Evolutionary conservation across 1,140 invertebrate species (phyloP), one percentile per base, ranked within the genome.

Genomic region (Drosophila setifemur): DNA sequence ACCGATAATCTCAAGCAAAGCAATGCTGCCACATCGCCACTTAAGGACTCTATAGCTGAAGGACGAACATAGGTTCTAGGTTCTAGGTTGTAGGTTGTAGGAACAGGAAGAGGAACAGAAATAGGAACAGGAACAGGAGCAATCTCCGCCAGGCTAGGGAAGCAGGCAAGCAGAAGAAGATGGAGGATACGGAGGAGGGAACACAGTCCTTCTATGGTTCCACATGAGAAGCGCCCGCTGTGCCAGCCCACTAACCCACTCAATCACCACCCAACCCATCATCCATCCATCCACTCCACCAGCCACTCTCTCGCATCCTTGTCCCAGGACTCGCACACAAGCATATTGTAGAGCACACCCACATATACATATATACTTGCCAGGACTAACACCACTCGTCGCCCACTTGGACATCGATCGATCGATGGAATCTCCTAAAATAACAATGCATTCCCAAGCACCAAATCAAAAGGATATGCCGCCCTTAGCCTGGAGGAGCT

Each of bases 161-260:
- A 18, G 26, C 28, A 7, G 42, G 29, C 25, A 25, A 43, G 54
- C 39, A 44, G 6, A 16, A 26, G 6, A 8, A 21, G 5, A 25
- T 0, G 19, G 19, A 49, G 68, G 61, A 76, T 28, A 23, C 25
- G 52, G 28, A 23, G 40, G 47, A 37, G 66, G 48, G 52, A 31
- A 47, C 60, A 79, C 77, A 79, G 77, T 85, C 44, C 79, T 85
- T 83, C 82, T 83, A 83, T 83, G 79, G 53, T 78, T 61, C 28
- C 37, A 83, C 78, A 83, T 83, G 72, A 83, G 79, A 83, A 79
- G 70, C 58, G 29, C 52, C 54, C 68, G 76, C 78, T 83, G 78
- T 83, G 44, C 39, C 42, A 60, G 44, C 39, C 42, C 55, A 44
- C 57, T 49, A 45, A 40, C 63, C 72, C 73, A 49, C 48, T 8